These are phyloP conservation scores for Halcyon leucocephala DNA, from an alignment of 2,797 vertebrate species.

Conservation along the genomic window DNA sequence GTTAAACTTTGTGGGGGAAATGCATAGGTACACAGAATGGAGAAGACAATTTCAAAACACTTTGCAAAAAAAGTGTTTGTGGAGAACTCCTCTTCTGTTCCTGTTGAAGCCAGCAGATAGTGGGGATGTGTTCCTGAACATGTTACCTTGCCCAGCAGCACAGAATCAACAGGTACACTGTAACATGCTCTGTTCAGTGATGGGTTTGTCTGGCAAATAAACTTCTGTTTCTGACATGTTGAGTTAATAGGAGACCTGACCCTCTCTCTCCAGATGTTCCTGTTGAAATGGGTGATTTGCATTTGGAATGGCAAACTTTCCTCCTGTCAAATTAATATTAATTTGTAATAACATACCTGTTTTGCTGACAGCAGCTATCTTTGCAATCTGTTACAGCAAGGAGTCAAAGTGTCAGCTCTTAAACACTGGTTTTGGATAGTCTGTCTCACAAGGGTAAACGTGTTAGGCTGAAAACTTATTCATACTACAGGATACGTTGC, in stretches of 20 bases:
- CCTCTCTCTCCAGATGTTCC: background rate
- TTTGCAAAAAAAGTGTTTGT: background rate
- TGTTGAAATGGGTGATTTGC: background rate
- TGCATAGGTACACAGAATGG: background rate
- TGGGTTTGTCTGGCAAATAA: background rate
- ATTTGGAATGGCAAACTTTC: background rate
- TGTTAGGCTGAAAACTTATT: background rate
- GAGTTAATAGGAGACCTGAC: background rate
- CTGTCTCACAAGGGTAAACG: background rate
- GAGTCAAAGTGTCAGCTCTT: background rate
- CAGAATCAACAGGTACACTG: background rate
- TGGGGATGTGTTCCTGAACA: accelerated
- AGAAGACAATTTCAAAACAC: background rate
- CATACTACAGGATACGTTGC: background rate
- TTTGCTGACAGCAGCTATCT: background rate
- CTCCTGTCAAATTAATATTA: background rate
- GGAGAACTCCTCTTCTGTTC: background rate
- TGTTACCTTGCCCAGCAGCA: background rate
- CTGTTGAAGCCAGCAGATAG: background rate
- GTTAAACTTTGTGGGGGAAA: background rate
- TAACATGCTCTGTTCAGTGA: accelerated
- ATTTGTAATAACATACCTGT: background rate
- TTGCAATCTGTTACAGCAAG: background rate
- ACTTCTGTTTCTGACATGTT: background rate
- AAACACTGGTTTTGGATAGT: background rate